These are phyloP conservation scores for Aphidoletes aphidimyza DNA, from an alignment of 2,888 invertebrate genomes.

Conservation along the genomic window DNA sequence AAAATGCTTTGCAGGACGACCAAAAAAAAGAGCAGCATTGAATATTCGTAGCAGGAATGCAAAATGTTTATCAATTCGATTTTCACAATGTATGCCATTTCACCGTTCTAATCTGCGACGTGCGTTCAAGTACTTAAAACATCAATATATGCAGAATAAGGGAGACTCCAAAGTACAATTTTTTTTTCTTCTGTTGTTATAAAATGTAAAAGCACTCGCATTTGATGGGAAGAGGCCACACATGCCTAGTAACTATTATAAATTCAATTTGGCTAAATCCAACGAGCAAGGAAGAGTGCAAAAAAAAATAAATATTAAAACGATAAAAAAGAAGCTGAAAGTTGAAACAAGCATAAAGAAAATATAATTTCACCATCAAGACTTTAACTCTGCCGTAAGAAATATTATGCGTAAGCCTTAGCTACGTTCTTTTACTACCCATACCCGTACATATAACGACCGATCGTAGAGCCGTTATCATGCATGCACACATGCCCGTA, in stretches of 20 bases:
- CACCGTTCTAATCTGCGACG: background rate
- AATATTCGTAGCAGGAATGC: no score
- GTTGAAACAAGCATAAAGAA: slow-evolving; percentile 36
- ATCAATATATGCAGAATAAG: background rate
- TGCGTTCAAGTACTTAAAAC: background rate
- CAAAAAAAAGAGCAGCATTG: no score
- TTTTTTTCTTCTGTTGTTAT: no score
- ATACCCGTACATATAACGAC: slow-evolving; percentile 25
- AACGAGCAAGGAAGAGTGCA: background rate
- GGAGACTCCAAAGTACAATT: background rate
- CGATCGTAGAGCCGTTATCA: slow-evolving; percentile 28
- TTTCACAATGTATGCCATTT: slow-evolving; percentile 9
- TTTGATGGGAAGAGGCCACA: slow-evolving; percentile 45
- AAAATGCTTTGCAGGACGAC: background rate
- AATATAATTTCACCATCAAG: slow-evolving; percentile 42
- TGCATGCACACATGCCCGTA: background rate
- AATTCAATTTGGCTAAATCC: slow-evolving; percentile 48
- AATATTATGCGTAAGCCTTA: slow-evolving; percentile 1
- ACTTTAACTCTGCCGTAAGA: background rate
- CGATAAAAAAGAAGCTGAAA: slow-evolving; percentile 13
- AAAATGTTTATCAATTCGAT: slow-evolving; percentile 9
- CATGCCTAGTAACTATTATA: slow-evolving; percentile 46
- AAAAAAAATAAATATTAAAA: slow-evolving; percentile 29
- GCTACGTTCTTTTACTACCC: slow-evolving; percentile 8
- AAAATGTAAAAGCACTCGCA: background rate